Percentiles rank a stretch among this genome's conserved stretches.
Evolutionary conservation across 2,113 vertebrate species (phyloP).

Genomic region (Pithys albifrons): DNA sequence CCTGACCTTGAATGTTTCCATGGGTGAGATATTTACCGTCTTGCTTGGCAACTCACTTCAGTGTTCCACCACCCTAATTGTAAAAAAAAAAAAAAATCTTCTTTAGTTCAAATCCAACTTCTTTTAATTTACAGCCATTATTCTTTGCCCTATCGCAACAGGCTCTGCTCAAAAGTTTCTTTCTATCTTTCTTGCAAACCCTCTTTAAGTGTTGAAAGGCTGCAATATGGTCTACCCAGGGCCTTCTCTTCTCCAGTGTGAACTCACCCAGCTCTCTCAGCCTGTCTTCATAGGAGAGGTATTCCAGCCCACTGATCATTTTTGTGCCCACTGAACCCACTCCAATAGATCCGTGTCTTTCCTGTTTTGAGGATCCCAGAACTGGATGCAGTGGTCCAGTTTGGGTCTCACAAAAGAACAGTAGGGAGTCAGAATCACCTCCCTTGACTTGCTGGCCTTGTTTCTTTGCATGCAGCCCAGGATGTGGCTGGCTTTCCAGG

Average conservation of each 20-base stretch:
- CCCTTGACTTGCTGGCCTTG: not conserved
- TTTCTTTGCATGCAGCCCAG: not conserved
- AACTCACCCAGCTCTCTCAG: not conserved
- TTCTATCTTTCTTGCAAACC: not conserved
- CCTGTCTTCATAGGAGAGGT: not conserved
- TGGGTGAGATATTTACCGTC: not conserved
- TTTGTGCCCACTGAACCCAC: not conserved
- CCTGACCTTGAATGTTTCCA: not conserved
- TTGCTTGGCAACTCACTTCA: not conserved
- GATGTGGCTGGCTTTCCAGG: accelerated
- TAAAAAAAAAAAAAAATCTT: not conserved
- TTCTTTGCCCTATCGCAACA: not conserved
- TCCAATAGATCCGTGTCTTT: accelerated
- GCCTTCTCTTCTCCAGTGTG: not conserved
- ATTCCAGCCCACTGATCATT: not conserved
- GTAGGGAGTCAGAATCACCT: not conserved
- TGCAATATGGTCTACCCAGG: not conserved
- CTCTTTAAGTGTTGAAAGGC: not conserved
- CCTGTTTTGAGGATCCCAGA: not conserved
- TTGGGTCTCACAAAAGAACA: not conserved
- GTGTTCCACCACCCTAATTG: accelerated
- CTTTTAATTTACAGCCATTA: not conserved
- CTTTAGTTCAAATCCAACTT: not conserved
- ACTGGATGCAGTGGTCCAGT: not conserved
- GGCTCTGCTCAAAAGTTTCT: not conserved